Evolutionary conservation across 2,888 invertebrate genomes (phyloP).

Genomic region (Chydorus sphaericus): DNA sequence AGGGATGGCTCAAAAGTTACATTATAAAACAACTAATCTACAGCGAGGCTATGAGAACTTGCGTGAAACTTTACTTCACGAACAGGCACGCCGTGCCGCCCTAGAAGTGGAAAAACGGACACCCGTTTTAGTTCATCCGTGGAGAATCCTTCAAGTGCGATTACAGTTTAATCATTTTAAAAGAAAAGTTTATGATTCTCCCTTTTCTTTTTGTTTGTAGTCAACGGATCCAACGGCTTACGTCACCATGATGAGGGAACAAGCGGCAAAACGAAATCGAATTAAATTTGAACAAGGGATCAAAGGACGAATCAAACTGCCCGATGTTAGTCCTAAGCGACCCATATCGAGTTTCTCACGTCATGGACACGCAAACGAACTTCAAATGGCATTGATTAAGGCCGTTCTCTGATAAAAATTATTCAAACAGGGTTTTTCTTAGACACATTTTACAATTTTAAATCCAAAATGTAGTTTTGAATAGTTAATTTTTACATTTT

Average conservation of each 20-base stretch:
- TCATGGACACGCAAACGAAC: not conserved
- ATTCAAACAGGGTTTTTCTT: no score
- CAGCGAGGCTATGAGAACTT: not conserved
- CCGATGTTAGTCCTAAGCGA: not conserved
- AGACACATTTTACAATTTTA: no score
- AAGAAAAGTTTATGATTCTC: not conserved
- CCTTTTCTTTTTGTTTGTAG: not conserved
- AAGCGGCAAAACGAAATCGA: not conserved
- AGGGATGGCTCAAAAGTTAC: not conserved
- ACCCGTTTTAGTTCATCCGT: constrained; percentile 12
- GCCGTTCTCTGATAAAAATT: not conserved
- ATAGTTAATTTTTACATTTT: no score
- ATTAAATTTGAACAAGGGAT: not conserved
- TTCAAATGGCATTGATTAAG: not conserved
- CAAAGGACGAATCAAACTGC: not conserved
- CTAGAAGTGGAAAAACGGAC: constrained; percentile 11
- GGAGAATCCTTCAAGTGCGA: constrained; percentile 9
- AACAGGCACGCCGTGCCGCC: constrained; percentile 8
- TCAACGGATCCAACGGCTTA: not conserved
- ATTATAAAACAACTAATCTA: not conserved
- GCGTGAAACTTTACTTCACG: constrained; percentile 7
- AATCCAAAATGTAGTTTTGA: no score
- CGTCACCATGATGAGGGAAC: not conserved
- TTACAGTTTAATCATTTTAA: not conserved
- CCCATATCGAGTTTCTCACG: not conserved